Evolutionary conservation across 1,140 invertebrate species (phyloP).

Genomic region (Temnothorax nylanderi): DNA sequence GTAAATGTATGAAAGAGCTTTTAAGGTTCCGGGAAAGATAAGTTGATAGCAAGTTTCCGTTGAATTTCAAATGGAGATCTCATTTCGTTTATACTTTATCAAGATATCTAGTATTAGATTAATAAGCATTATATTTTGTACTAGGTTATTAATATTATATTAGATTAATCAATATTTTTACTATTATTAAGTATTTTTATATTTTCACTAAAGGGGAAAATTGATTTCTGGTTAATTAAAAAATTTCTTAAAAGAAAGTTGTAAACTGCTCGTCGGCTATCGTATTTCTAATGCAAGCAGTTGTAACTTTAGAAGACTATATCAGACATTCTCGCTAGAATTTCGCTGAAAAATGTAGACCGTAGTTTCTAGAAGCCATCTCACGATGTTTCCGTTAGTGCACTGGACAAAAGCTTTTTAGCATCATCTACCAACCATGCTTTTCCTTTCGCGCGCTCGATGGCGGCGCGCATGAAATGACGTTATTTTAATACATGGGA

Average conservation of each 20-base stretch:
- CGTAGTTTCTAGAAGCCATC: slow-evolving; percentile 6
- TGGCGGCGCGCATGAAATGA: slow-evolving; percentile 59
- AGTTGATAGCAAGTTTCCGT: background rate
- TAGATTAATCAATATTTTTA: too few relatives aligned
- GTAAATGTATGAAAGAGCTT: background rate
- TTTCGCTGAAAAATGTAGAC: slow-evolving; percentile 42
- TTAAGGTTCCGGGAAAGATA: background rate
- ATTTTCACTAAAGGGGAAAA: background rate
- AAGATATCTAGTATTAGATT: background rate
- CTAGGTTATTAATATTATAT: too few relatives aligned
- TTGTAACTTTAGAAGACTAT: slow-evolving; percentile 17
- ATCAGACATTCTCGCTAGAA: background rate
- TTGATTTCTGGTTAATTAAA: background rate
- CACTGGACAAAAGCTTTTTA: slow-evolving; percentile 55
- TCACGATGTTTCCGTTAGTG: background rate
- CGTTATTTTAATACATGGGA: slow-evolving; percentile 64
- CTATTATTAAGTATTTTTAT: background rate
- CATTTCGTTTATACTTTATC: background rate
- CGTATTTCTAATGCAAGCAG: background rate
- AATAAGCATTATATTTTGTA: background rate
- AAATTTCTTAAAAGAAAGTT: background rate
- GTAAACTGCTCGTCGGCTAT: background rate
- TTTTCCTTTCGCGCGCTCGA: slow-evolving; percentile 56
- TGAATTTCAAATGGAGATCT: slow-evolving; percentile 26
- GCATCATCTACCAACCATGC: slow-evolving; percentile 42